phyloP scores from a whole-genome alignment of 2,888 invertebrate genomes.

The Nebria salina region DNA sequence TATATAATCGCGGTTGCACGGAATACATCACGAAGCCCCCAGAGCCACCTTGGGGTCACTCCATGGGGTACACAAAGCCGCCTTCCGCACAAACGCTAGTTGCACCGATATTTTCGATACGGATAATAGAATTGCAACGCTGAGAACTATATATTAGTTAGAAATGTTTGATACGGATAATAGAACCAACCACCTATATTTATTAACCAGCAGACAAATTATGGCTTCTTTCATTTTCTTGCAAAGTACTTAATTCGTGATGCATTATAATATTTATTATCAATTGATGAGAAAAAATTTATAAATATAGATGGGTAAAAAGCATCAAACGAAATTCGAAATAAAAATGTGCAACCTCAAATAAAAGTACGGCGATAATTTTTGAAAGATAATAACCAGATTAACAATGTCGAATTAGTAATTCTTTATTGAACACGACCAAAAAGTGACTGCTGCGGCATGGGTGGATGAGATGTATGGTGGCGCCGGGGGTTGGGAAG shows the following conservation, averaged over 20 bases:
- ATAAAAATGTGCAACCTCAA: background rate
- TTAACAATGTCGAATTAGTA: background rate
- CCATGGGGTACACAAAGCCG: background rate
- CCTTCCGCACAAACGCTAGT: background rate
- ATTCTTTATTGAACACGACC: constrained; percentile 1
- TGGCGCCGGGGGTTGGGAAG: background rate
- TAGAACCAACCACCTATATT: background rate
- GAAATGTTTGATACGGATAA: background rate
- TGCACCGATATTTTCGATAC: background rate
- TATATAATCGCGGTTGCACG: constrained; percentile 12
- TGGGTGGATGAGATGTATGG: background rate
- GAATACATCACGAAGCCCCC: constrained; percentile 5
- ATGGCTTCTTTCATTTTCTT: too few relatives aligned
- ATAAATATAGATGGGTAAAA: too few relatives aligned
- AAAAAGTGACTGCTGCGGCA: background rate
- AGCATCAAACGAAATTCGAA: background rate
- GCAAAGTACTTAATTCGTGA: too few relatives aligned
- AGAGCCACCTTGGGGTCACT: constrained; percentile 11
- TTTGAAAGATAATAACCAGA: constrained; percentile 1
- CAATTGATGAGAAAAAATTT: too few relatives aligned
- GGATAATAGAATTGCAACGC: background rate
- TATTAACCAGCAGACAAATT: too few relatives aligned
- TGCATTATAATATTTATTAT: too few relatives aligned
- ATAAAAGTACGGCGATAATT: background rate
- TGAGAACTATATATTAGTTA: background rate